These are phyloP conservation scores for Holothuria glaberrima DNA, from an alignment of 35 echinoderm and acorn worm species.

Conservation along the genomic window DNA sequence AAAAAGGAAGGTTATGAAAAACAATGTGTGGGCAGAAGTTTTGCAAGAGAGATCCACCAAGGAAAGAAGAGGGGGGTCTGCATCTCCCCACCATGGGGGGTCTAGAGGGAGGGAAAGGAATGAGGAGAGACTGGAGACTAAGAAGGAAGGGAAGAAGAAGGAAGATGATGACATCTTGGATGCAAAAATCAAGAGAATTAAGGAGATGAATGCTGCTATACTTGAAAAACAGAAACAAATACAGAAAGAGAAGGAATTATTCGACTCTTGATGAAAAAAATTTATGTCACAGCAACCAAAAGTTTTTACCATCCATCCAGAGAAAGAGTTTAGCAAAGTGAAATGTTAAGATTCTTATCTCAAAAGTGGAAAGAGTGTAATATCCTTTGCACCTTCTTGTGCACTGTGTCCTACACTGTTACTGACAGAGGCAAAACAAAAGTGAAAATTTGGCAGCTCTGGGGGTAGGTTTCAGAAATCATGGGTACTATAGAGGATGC, in stretches of 20 bases:
- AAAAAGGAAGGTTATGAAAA: slow-evolving; percentile 23
- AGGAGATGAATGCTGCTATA: slow-evolving; percentile 86
- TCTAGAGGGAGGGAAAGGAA: not conserved
- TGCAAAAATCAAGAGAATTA: slow-evolving; percentile 74
- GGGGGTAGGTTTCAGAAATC: too few relatives aligned
- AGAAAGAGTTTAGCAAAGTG: too few relatives aligned
- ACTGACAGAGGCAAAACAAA: too few relatives aligned
- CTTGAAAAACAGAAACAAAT: slow-evolving; percentile 82
- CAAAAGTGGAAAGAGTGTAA: too few relatives aligned
- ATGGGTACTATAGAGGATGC: too few relatives aligned
- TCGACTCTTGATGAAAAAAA: slow-evolving; percentile 22
- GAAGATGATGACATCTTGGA: slow-evolving; percentile 69
- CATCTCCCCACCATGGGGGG: not conserved
- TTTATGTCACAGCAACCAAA: too few relatives aligned
- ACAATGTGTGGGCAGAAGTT: slow-evolving; percentile 45
- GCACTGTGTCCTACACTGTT: too few relatives aligned
- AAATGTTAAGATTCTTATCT: too few relatives aligned
- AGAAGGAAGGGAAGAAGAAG: slow-evolving; percentile 1
- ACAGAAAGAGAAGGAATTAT: slow-evolving; percentile 84
- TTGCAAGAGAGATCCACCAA: slow-evolving; percentile 27
- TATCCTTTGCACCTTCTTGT: too few relatives aligned
- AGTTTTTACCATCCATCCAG: too few relatives aligned
- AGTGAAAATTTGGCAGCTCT: too few relatives aligned
- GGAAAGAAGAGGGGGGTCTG: not conserved
- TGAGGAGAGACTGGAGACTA: slow-evolving; percentile 32